Percentiles rank a stretch among this genome's conserved stretches.
Evolutionary conservation across 2,113 vertebrate genomes (phyloP).

Genomic region (Hemibagrus wyckioides): DNA sequence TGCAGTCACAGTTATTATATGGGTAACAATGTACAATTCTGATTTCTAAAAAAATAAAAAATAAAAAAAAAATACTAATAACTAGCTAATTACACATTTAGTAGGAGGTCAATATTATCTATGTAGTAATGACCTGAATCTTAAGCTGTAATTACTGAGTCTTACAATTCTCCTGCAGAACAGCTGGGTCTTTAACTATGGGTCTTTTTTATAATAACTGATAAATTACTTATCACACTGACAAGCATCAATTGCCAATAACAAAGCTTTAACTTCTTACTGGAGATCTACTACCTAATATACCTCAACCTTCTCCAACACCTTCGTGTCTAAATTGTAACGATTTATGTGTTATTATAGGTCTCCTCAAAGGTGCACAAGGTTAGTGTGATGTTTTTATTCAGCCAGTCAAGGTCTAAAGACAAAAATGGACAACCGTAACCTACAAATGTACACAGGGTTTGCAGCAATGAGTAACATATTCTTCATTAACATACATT

Average conservation of each 20-base stretch:
- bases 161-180: not conserved
- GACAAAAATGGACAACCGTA: not conserved
- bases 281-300: not conserved
- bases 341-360: not conserved
- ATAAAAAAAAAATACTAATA: not conserved
- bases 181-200: not conserved
- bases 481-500: not conserved
- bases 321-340: not conserved
- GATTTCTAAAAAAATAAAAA: not conserved
- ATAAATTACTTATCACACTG: not conserved
- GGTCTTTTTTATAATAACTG: not conserved
- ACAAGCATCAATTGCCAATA: not conserved
- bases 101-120: not conserved
- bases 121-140: not conserved
- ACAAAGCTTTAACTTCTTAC: not conserved
- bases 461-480: not conserved
- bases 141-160: too few species aligned
- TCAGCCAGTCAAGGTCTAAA: not conserved
- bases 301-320: not conserved
- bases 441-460: not conserved
- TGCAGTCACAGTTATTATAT: not conserved
- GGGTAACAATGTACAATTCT: not conserved
- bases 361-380: not conserved
- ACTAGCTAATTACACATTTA: not conserved
- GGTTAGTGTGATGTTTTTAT: not conserved